phyloP scores from a whole-genome alignment of 2,113 vertebrate genomes.

The Chloropsis cyanopogon region DNA sequence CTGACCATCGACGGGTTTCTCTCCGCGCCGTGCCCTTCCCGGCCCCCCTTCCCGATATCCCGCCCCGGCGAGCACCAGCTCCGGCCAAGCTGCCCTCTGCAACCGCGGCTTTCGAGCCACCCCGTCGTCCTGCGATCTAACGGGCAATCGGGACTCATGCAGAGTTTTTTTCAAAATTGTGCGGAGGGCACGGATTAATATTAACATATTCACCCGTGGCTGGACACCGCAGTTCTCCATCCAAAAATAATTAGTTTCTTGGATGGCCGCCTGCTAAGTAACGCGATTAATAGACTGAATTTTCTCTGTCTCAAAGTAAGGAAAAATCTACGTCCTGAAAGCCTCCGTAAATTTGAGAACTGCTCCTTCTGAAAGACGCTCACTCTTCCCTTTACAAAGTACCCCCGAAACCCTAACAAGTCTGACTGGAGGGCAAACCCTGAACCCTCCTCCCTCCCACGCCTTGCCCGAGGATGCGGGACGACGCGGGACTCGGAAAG shows the following conservation, averaged over 20 bases:
- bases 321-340: not conserved
- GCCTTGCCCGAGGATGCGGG: not conserved
- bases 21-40: not conserved
- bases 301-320: not conserved
- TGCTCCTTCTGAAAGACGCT: not conserved
- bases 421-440: not conserved
- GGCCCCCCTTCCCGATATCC: too few species aligned
- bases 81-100: not conserved
- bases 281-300: not conserved
- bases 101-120: not conserved
- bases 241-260: not conserved
- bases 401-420: not conserved
- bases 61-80: not conserved
- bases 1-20: not conserved
- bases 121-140: not conserved
- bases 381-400: not conserved
- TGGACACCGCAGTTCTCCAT: not conserved
- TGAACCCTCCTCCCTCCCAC: not conserved
- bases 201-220: not conserved
- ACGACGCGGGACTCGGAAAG: not conserved
- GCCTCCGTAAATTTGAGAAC: not conserved
- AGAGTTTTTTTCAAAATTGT: not conserved
- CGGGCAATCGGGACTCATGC: fast-evolving
- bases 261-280: not conserved
- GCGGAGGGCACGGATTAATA: not conserved